phyloP scores from a whole-genome alignment of 2,113 vertebrate species.

The Thermophis baileyi region DNA sequence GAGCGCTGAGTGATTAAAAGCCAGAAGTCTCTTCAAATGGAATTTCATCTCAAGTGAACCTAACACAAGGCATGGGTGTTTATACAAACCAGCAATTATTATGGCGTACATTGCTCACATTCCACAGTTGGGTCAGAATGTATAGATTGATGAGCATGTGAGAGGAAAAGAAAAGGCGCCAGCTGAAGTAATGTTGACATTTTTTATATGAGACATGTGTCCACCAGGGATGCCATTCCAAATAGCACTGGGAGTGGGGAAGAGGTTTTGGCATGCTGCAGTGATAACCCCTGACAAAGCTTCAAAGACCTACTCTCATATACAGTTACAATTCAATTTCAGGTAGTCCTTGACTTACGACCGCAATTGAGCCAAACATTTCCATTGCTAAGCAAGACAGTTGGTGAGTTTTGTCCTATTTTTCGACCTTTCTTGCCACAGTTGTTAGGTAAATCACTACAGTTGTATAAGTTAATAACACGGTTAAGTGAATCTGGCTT shows the following conservation, averaged over 20 bases:
- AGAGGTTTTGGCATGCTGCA: neutral
- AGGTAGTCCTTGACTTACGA: neutral
- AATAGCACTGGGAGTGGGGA: neutral
- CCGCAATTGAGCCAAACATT: neutral
- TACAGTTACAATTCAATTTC: neutral
- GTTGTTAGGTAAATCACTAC: no score
- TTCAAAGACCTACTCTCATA: neutral
- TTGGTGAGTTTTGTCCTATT: neutral
- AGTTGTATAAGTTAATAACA: neutral
- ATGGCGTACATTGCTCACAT: neutral
- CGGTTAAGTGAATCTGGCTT: neutral
- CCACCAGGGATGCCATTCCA: neutral
- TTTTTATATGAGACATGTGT: neutral
- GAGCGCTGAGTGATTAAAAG: neutral
- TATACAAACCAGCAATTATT: neutral
- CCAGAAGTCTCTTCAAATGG: slow-evolving; percentile 2
- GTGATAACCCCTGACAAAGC: neutral
- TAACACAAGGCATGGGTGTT: neutral
- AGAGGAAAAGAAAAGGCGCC: neutral
- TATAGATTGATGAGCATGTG: neutral
- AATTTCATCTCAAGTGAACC: neutral
- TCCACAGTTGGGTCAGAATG: slow-evolving; percentile 4
- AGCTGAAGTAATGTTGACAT: neutral
- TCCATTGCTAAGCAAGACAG: no score
- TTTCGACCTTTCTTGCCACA: no score